Conservation (phyloP, 2,797 vertebrate species). For the Acanthis flammea region DNA sequence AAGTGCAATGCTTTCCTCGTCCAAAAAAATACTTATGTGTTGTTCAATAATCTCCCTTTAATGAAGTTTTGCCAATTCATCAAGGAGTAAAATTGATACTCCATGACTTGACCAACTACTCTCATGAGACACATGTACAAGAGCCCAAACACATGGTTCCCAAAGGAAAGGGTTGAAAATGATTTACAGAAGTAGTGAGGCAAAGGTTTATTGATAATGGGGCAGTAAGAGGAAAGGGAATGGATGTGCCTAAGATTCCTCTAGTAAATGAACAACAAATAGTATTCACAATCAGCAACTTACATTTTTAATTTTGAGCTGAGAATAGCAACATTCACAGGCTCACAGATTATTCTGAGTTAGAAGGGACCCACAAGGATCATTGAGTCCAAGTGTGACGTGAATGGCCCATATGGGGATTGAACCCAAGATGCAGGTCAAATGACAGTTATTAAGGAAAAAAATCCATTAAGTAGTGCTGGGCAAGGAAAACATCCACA, state of each 20-base stretch:
- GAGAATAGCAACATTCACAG: background rate
- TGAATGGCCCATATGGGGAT: background rate
- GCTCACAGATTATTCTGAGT: background rate
- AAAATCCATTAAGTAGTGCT: background rate
- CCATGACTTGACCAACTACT: background rate
- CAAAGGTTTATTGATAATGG: slow-evolving; percentile 33
- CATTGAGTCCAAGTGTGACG: background rate
- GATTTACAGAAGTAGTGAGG: background rate
- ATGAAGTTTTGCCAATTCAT: background rate
- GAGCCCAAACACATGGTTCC: background rate
- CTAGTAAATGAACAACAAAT: background rate
- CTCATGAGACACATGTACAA: background rate
- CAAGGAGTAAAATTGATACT: background rate
- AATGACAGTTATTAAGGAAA: background rate
- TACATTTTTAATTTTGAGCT: background rate
- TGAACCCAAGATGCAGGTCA: background rate
- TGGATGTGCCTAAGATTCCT: background rate
- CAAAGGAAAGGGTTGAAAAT: background rate
- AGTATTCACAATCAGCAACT: background rate
- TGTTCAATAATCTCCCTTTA: background rate
- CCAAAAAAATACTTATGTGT: background rate
- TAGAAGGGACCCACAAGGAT: background rate
- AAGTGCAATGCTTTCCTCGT: background rate
- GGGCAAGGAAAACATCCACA: background rate
- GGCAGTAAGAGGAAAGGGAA: slow-evolving; percentile 1